Evolutionary conservation across 2,888 invertebrate species (phyloP).

Genomic region (Brassicogethes aeneus): DNA sequence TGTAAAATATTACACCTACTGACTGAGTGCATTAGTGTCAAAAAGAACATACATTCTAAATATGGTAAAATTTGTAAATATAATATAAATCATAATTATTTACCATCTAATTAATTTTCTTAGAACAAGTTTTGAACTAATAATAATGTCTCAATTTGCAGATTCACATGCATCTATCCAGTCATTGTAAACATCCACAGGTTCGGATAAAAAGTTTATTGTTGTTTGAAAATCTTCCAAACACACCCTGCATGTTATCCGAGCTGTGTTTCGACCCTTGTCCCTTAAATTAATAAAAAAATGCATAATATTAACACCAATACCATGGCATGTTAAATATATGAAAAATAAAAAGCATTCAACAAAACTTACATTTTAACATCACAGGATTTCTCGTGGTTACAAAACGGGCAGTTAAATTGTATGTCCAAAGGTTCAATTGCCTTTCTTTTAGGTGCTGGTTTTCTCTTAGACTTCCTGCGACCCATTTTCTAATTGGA

Average conservation of each 20-base stretch:
- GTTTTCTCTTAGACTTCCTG: constrained; percentile 93
- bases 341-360: not conserved
- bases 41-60: too few relatives aligned
- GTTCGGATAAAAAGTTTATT: constrained; percentile 93
- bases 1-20: too few relatives aligned
- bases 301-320: constrained; percentile 4
- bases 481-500: constrained; percentile 68
- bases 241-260: constrained; percentile 92
- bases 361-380: constrained; percentile 82
- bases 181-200: constrained; percentile 98
- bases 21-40: not conserved
- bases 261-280: constrained; percentile 85
- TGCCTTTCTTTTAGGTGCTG: constrained; percentile 88
- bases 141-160: constrained; percentile 77
- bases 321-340: constrained; percentile 1
- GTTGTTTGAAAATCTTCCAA: constrained; percentile 94
- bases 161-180: constrained; percentile 99
- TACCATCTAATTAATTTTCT: not conserved
- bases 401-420: constrained; percentile 99
- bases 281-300: constrained; percentile 62
- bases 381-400: constrained; percentile 98
- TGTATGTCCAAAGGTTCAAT: constrained; percentile 90
- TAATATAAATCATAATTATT: not conserved
- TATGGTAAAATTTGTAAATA: not conserved
- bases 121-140: constrained; percentile 5